Base-by-base conservation (phyloP, 2,888 invertebrate genomes). In the Lobophora halterata region DNA sequence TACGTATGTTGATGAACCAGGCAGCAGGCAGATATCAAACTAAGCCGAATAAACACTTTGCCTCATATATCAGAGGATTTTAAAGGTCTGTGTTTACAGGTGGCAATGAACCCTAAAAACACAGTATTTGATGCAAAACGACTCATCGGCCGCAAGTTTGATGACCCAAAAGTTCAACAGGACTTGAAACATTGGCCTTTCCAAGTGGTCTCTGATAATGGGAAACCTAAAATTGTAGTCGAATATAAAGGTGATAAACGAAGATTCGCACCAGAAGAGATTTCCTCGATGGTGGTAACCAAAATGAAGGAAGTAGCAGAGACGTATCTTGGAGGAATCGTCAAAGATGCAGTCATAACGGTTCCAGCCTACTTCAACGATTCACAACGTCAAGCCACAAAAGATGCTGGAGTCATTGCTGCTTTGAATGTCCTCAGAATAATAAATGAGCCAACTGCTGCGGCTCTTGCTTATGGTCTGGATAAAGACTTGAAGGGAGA, bases 131-230 rank as follows among this genome's bases (percentile, higher is more conserved):
- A 95, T 74, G 95, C 94, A 16, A 95, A 95, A 73, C 90, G 96
- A 42, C 81, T 96, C 30, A 96, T 97, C 52, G 96, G 96, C 1
- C 90, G 95, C 36, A 91, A 90, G 58, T 95, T 91, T 67, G 92
- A 94, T 54, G 97, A 97, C 62, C 75, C 89, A 0, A 90, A 91
- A 61, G 92, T 95, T 14, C 94, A 95, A 74, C 89, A 91, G 25
- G 96, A 97, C 70, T 91, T 94, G 70, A 93, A 94, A 68, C 93
- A 93, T 61, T 96, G 96, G 96, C 93, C 96, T 0, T 97, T 97
- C 72, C 82, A 79, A 53, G 91, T 93, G 0, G 64, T 93, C 12
- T 90, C 89, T 38, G 93, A 93, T 18, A 81, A 79, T 2, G 92
- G 92, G 0, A 93, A 92, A 61, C 93, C 93, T 0, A 93, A 92